Evolutionary conservation across 2,888 invertebrate species (phyloP).

Genomic region (Pterostichus madidus): DNA sequence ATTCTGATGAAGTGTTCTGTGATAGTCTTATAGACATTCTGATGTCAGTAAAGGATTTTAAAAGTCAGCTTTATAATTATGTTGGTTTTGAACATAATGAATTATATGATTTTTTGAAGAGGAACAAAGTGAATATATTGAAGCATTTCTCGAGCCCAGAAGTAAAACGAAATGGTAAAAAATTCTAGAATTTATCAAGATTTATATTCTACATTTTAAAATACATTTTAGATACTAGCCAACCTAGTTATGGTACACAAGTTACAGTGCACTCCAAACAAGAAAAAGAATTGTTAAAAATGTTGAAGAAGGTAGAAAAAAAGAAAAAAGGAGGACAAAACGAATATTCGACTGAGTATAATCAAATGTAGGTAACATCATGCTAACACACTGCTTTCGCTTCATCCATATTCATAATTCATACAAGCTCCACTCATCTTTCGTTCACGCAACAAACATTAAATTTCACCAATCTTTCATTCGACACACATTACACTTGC

Average conservation of each 20-base stretch:
- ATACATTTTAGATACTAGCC: background rate
- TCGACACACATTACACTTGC: too few species aligned
- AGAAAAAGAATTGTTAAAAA: slow-evolving; percentile 88
- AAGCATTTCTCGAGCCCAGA: slow-evolving; percentile 14
- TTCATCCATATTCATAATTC: too few species aligned
- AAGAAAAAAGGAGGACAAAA: slow-evolving; percentile 78
- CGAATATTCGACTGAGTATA: slow-evolving; percentile 19
- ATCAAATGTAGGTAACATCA: slow-evolving; percentile 41
- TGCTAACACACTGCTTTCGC: too few species aligned
- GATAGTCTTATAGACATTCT: slow-evolving; percentile 81
- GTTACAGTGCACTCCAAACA: slow-evolving; percentile 91
- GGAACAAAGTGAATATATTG: slow-evolving; percentile 49
- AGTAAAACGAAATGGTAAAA: background rate
- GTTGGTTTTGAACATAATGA: slow-evolving; percentile 85
- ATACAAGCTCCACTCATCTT: too few species aligned
- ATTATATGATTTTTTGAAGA: slow-evolving; percentile 50
- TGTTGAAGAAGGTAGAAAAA: slow-evolving; percentile 91
- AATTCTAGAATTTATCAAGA: too few species aligned
- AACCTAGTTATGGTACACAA: slow-evolving; percentile 87
- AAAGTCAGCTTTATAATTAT: slow-evolving; percentile 90
- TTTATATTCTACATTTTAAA: background rate
- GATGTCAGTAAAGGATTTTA: slow-evolving; percentile 82
- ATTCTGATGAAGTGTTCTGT: slow-evolving; percentile 77
- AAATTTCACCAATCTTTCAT: too few species aligned
- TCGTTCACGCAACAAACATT: too few species aligned